Conservation (phyloP, 2,888 invertebrate species). For the Oxycera nigricornis region DNA sequence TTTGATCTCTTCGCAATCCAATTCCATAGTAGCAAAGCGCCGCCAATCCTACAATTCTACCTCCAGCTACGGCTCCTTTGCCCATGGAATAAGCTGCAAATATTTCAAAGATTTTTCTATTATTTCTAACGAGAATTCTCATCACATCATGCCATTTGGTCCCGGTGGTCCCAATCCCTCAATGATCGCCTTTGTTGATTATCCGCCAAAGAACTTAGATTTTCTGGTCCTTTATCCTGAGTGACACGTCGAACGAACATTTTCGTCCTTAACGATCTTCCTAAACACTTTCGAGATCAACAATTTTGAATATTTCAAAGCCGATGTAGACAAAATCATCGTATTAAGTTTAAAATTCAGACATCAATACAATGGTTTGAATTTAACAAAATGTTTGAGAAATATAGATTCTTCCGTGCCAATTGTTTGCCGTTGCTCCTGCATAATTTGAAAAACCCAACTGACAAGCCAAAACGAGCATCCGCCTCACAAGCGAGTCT, state of each 20-base stretch:
- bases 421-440: no score
- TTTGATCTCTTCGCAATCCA: slow-evolving; percentile 79
- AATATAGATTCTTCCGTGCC: no score
- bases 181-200: slow-evolving; percentile 60
- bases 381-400: no score
- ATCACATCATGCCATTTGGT: slow-evolving; percentile 67
- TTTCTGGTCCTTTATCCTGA: not conserved
- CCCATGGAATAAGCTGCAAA: slow-evolving; percentile 85
- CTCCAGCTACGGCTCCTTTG: slow-evolving; percentile 87
- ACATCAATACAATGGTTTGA: no score
- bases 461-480: not conserved
- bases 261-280: not conserved
- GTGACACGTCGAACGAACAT: not conserved
- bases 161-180: slow-evolving; percentile 81
- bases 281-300: not conserved
- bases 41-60: slow-evolving; percentile 87
- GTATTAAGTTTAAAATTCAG: no score
- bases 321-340: no score
- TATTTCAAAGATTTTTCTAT: not conserved
- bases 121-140: slow-evolving; percentile 11
- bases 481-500: not conserved
- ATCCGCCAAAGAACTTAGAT: not conserved
- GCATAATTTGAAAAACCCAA: not conserved
- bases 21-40: slow-evolving; percentile 95
- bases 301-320: no score